Evolutionary conservation across 2,888 invertebrate species (phyloP), one percentile per base, ranked within the genome.

Genomic region (Diarsia dahlii): DNA sequence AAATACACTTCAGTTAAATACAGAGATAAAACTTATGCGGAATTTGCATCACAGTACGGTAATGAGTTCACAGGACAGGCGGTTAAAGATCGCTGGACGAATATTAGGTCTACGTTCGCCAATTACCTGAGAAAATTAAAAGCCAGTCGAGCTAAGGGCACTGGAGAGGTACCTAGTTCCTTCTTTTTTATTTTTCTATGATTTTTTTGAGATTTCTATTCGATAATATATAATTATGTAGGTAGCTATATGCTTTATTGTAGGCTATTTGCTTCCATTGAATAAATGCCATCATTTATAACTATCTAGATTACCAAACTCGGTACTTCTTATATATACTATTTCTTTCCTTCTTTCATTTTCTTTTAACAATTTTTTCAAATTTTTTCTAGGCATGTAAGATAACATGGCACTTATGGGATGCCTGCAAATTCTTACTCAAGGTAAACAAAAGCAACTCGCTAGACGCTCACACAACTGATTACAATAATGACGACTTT

Each of bases 51-150:
- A 46, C 92, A 93, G 87, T 96, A 96, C 78, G 93, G 93, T 1
- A 91, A 95, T 71, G 92, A 94, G 66, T 95, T 96, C 78, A 94
- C 94, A 39, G 95, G 95, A 48, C 94, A 94, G 84, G 96, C 96
- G 50, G 96, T 96, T 12, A 96, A 95, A 84, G 95, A 95, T 48
- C 90, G 96, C 3, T 96, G 96, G 96, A 96, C 96, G 8, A 96
- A 96, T 85, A 96, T 96, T 34, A 91, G 96, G 68, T 95, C 95
- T 13, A 96, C 96, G 2, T 96, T 94, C 89, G 91, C 95, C 18
- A 93, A 94, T 92, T 95, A 96, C 86, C 89, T 95, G 71, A 93
- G 96, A 79, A 96, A 95, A 91, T 80, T 94, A 39, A 94, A 92
- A 67, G 90, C 92, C 54, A 95, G 91, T 87, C 90, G 90, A 39